These are phyloP conservation scores for Cecidostiba fungosa DNA, from an alignment of 2,888 invertebrate genomes.

Conservation along the genomic window DNA sequence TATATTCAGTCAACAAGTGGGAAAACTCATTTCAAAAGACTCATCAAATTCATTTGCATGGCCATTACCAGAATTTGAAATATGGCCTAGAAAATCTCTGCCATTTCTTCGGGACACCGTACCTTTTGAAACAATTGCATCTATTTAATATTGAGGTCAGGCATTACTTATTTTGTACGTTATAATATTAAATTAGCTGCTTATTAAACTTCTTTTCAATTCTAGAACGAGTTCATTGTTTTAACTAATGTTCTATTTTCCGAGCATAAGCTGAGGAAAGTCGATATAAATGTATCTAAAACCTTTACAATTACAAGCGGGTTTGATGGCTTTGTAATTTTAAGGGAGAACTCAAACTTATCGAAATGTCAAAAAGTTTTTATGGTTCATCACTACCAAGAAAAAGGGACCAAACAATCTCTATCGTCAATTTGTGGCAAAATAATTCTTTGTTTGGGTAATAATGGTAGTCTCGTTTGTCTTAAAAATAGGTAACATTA, in stretches of 20 bases:
- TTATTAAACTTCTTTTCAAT: conserved; percentile 15
- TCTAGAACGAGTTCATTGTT: conserved; percentile 66
- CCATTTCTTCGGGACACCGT: conserved; percentile 70
- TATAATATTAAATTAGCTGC: background rate
- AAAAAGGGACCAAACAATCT: conserved; percentile 81
- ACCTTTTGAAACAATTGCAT: conserved; percentile 71
- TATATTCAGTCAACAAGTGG: conserved; percentile 59
- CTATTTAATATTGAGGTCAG: conserved; percentile 69
- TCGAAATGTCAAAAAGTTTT: conserved; percentile 71
- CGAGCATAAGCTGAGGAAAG: conserved; percentile 79
- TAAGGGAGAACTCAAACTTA: conserved; percentile 72
- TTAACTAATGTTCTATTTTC: conserved; percentile 67
- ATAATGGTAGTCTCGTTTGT: conserved; percentile 76
- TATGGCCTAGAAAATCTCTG: conserved; percentile 62
- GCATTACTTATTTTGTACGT: background rate
- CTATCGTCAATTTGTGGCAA: conserved; percentile 77
- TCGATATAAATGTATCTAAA: conserved; percentile 71
- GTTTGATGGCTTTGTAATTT: conserved; percentile 80
- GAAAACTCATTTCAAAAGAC: conserved; percentile 30
- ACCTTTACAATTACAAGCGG: conserved; percentile 77
- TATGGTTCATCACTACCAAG: conserved; percentile 79
- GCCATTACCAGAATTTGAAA: conserved; percentile 65
- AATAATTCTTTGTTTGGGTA: conserved; percentile 79
- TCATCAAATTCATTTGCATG: conserved; percentile 64
- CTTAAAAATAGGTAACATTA: conserved; percentile 27